These are phyloP conservation scores for Leucoma salicis DNA, from an alignment of 2,888 invertebrate genomes.

Conservation along the genomic window DNA sequence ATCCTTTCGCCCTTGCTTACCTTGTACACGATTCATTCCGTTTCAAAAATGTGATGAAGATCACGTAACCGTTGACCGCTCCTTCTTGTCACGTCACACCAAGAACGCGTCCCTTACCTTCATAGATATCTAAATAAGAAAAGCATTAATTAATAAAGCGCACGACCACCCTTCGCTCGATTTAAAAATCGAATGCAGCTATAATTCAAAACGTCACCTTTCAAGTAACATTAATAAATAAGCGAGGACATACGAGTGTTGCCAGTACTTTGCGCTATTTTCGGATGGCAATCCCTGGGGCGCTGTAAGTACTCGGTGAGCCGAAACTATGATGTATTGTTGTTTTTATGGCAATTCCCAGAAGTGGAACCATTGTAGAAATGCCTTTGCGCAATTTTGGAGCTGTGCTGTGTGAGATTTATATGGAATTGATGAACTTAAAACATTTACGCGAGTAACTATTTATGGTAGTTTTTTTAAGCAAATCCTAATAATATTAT, in stretches of 20 bases:
- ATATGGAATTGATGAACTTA: too few relatives aligned
- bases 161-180: neutral
- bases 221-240: conserved; percentile 26
- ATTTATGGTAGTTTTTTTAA: too few relatives aligned
- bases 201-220: conserved; percentile 32
- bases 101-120: too few relatives aligned
- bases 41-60: too few relatives aligned
- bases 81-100: too few relatives aligned
- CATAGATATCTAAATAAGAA: too few relatives aligned
- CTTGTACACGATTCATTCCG: too few relatives aligned
- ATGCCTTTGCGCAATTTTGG: neutral
- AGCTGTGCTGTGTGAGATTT: too few relatives aligned
- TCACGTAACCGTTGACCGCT: too few relatives aligned
- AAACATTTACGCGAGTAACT: too few relatives aligned
- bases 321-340: conserved; percentile 34
- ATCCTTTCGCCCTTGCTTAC: too few relatives aligned
- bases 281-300: conserved; percentile 33
- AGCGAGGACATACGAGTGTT: conserved; percentile 18
- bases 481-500: too few relatives aligned
- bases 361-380: conserved; percentile 9
- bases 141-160: neutral
- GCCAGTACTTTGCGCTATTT: conserved; percentile 36
- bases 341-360: conserved; percentile 35
- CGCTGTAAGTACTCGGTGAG: conserved; percentile 31
- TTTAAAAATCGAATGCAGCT: conserved; percentile 5